phyloP scores from a whole-genome alignment of 2,888 invertebrate species.

The Timema podura region DNA sequence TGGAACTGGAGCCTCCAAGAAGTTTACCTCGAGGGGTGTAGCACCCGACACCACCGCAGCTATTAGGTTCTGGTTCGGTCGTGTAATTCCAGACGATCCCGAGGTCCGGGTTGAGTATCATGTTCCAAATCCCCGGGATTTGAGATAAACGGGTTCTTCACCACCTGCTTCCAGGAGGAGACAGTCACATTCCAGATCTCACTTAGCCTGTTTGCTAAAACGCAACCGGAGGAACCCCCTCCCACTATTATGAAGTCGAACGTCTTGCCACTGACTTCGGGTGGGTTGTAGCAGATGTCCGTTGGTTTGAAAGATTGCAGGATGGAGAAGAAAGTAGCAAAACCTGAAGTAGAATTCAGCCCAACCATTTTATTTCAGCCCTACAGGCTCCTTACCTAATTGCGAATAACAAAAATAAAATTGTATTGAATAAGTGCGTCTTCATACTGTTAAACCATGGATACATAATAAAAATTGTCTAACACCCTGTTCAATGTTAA shows the following conservation, averaged over 20 bases:
- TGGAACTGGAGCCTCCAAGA: conserved; percentile 47
- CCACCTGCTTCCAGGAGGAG: conserved; percentile 35
- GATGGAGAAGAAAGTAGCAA: too few species aligned
- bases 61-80: conserved; percentile 29
- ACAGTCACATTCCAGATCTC: conserved; percentile 14
- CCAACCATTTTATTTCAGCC: too few species aligned
- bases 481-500: too few species aligned
- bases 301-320: too few species aligned
- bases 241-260: conserved; percentile 9
- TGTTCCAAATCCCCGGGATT: conserved; percentile 30
- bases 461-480: too few species aligned
- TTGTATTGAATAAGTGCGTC: too few species aligned
- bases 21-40: conserved; percentile 44
- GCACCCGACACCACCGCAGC: conserved; percentile 24
- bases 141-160: conserved; percentile 30
- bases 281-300: background rate
- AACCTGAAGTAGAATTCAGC: too few species aligned
- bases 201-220: conserved; percentile 10
- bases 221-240: background rate
- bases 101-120: conserved; percentile 32
- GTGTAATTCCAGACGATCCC: conserved; percentile 37
- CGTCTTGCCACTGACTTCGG: background rate
- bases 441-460: too few species aligned
- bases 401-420: too few species aligned
- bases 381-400: too few species aligned